These are phyloP conservation scores for Dexiosoma caninum DNA, from an alignment of 2,888 invertebrate species.

Conservation along the genomic window DNA sequence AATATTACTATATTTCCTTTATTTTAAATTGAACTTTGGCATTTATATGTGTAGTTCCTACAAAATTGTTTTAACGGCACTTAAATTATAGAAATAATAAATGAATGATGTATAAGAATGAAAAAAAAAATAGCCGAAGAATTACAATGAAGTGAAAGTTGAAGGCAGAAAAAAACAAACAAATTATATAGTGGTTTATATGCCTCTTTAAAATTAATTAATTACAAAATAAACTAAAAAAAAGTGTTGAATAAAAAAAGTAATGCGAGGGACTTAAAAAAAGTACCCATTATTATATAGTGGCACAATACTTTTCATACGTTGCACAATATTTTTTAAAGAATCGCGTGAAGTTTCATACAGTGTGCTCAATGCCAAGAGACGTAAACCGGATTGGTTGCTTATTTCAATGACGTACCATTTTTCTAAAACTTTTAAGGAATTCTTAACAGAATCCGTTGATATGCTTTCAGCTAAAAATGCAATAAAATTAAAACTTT, in stretches of 20 bases:
- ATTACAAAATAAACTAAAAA: conserved; percentile 1
- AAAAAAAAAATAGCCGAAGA: conserved; percentile 1
- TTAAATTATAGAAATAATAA: conserved; percentile 11
- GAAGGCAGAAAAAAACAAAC: conserved; percentile 13
- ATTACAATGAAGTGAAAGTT: conserved; percentile 26
- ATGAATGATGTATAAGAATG: conserved; percentile 12
- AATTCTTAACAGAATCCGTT: conserved; percentile 91
- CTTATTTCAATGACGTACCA: conserved; percentile 87
- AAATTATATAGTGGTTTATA: conserved; percentile 2
- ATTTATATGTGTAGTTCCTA: conserved; percentile 40
- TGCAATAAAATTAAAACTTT: no score
- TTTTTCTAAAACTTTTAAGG: conserved; percentile 87
- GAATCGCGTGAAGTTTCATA: conserved; percentile 77
- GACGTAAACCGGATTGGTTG: conserved; percentile 75
- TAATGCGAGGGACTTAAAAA: conserved; percentile 39
- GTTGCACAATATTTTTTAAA: conserved; percentile 73
- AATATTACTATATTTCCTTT: background rate
- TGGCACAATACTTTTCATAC: conserved; percentile 74
- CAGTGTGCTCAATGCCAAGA: conserved; percentile 77
- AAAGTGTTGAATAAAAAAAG: conserved; percentile 1
- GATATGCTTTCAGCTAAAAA: conserved; percentile 90
- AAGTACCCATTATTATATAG: conserved; percentile 67
- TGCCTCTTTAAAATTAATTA: conserved; percentile 20
- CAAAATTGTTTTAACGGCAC: conserved; percentile 49
- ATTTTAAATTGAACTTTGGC: conserved; percentile 56